These are phyloP conservation scores for Latrodectus geometricus DNA, from an alignment of 1,140 invertebrate species.

Conservation along the genomic window DNA sequence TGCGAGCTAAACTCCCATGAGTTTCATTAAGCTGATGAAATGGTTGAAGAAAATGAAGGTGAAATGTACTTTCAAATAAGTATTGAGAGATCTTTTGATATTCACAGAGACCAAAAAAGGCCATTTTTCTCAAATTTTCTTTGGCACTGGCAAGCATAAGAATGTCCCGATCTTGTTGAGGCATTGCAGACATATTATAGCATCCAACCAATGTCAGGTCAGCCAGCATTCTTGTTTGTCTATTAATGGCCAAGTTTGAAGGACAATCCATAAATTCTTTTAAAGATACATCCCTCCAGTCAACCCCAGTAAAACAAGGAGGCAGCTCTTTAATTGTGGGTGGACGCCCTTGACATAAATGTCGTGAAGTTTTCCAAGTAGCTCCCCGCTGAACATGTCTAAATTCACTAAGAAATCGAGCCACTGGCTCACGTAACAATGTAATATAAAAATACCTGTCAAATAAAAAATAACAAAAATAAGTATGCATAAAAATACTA, in stretches of 20 bases:
- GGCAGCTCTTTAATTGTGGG: conserved; percentile 75
- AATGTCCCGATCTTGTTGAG: conserved; percentile 75
- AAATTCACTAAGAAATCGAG: conserved; percentile 92
- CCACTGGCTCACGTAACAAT: conserved; percentile 90
- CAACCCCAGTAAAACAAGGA: conserved; percentile 72
- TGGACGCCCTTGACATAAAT: conserved; percentile 86
- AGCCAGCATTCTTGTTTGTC: conserved; percentile 97
- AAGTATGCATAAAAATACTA: no score
- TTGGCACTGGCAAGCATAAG: conserved; percentile 94
- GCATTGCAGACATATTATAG: conserved; percentile 89
- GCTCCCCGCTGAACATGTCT: conserved; percentile 95
- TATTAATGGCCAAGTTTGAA: conserved; percentile 93
- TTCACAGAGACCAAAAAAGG: conserved; percentile 97
- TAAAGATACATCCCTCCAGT: conserved; percentile 76
- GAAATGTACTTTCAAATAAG: conserved; percentile 96
- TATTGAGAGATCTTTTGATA: conserved; percentile 94
- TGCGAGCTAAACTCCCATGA: conserved; percentile 81
- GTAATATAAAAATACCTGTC: conserved; percentile 95
- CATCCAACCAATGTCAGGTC: conserved; percentile 95
- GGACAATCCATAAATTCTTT: conserved; percentile 90
- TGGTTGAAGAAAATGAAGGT: conserved; percentile 86
- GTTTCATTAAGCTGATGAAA: conserved; percentile 93
- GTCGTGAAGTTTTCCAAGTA: conserved; percentile 88
- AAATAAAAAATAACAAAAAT: conserved; percentile 17
- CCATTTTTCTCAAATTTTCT: conserved; percentile 91